Evolutionary conservation across 2,113 vertebrate species (phyloP).

Genomic region (Tringa solitaria): DNA sequence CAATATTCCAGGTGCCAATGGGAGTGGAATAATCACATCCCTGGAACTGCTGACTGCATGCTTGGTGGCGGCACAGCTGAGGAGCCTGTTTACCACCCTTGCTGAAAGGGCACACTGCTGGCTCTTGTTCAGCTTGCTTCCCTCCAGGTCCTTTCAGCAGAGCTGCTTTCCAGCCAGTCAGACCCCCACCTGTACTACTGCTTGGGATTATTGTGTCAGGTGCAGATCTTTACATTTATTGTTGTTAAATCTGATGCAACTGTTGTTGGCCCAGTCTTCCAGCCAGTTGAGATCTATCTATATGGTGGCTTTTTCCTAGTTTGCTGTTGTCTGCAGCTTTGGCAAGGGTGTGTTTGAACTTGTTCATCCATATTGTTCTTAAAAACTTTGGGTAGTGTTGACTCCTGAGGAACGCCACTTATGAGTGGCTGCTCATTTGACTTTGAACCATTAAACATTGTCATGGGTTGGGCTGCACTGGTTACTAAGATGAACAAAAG

Average conservation of each 20-base stretch:
- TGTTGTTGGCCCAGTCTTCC: neutral
- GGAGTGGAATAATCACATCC: neutral
- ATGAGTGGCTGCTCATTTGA: neutral
- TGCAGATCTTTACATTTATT: neutral
- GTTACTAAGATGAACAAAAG: neutral
- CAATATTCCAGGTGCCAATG: neutral
- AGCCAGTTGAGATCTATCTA: neutral
- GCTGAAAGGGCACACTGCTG: neutral
- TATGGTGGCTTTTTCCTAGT: neutral
- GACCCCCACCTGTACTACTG: neutral
- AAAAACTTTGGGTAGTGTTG: neutral
- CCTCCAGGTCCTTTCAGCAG: neutral
- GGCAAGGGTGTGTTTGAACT: neutral
- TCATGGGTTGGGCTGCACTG: neutral
- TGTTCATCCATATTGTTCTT: neutral
- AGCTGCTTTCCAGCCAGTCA: neutral
- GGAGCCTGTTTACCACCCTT: neutral
- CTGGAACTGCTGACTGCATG: neutral
- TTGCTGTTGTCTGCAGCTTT: neutral
- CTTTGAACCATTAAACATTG: neutral
- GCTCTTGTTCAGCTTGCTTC: neutral
- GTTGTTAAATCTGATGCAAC: neutral
- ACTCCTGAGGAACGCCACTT: neutral
- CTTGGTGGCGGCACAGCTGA: neutral
- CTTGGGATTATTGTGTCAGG: neutral